Evolutionary conservation across 1,140 invertebrate genomes (phyloP).

Genomic region (Cyclargus thomasi): DNA sequence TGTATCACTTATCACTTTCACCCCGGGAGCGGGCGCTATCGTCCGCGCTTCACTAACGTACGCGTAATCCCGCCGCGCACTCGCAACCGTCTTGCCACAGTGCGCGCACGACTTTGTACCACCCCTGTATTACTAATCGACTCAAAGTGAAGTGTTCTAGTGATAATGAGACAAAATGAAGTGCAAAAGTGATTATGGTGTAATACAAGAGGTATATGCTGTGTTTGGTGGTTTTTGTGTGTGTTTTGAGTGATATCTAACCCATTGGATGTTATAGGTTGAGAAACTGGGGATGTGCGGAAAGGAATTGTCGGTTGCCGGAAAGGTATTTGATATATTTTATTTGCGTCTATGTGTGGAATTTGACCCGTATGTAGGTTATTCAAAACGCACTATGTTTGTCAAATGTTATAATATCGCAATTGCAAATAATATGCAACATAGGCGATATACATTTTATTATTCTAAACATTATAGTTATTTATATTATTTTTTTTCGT

Average conservation of each 20-base stretch:
- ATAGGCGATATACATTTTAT: background rate
- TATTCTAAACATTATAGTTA: background rate
- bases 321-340: slow-evolving; percentile 30
- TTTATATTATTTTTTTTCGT: background rate
- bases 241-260: slow-evolving; percentile 22
- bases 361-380: background rate
- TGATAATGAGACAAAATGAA: slow-evolving; percentile 30
- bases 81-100: background rate
- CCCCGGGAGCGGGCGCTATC: slow-evolving; percentile 1
- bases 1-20: slow-evolving; percentile 12
- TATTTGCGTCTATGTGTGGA: background rate
- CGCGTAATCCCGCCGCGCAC: background rate
- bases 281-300: slow-evolving; percentile 40
- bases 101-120: background rate
- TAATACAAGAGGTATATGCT: slow-evolving; percentile 32
- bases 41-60: background rate
- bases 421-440: background rate
- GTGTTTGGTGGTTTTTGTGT: slow-evolving; percentile 23
- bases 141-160: background rate
- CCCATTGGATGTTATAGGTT: slow-evolving; percentile 28
- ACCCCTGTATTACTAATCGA: no score
- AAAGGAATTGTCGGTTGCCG: slow-evolving; percentile 32
- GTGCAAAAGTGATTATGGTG: slow-evolving; percentile 32
- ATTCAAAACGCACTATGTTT: background rate
- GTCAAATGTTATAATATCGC: background rate